phyloP scores from a whole-genome alignment of 2,797 vertebrate species.

The Hippopotamyrus pictus region DNA sequence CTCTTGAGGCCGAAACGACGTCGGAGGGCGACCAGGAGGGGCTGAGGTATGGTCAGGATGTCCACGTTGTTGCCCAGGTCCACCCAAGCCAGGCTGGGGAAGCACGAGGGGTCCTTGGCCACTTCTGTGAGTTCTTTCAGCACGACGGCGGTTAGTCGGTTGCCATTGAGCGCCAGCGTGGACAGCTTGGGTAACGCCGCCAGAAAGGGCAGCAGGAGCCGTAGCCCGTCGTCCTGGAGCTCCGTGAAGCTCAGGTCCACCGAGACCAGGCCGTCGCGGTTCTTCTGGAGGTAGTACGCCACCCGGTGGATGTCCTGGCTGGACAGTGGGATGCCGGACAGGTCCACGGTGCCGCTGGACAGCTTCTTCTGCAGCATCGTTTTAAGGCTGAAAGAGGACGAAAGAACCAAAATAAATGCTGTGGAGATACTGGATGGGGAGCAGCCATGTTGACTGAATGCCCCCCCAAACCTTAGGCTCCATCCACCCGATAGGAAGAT shows the following conservation, averaged over 20 bases:
- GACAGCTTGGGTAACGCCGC: slow-evolving; percentile 67
- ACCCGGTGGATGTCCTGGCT: slow-evolving; percentile 68
- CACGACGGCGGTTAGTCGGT: slow-evolving; percentile 67
- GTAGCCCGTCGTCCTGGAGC: slow-evolving; percentile 70
- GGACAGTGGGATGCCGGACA: slow-evolving; percentile 72
- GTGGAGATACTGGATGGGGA: not conserved
- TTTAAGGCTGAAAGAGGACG: slow-evolving; percentile 63
- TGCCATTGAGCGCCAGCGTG: slow-evolving; percentile 78
- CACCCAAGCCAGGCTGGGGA: slow-evolving; percentile 78
- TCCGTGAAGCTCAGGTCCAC: slow-evolving; percentile 87
- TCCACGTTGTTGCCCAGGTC: slow-evolving; percentile 85
- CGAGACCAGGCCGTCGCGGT: slow-evolving; percentile 59
- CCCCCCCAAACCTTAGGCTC: not conserved
- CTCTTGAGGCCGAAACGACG: slow-evolving; percentile 75
- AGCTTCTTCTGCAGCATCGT: slow-evolving; percentile 74
- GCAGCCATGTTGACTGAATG: not conserved
- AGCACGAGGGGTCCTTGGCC: slow-evolving; percentile 72
- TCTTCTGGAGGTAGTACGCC: slow-evolving; percentile 70
- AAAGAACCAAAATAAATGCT: slow-evolving; percentile 14
- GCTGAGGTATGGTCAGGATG: slow-evolving; percentile 80
- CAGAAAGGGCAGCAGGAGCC: slow-evolving; percentile 70
- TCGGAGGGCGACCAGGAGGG: slow-evolving; percentile 75
- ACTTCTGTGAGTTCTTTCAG: slow-evolving; percentile 75
- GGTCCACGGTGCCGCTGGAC: slow-evolving; percentile 67
- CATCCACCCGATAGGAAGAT: not conserved